phyloP scores from a whole-genome alignment of 23 tunicate species.

The Trididemnum miniatum region DNA sequence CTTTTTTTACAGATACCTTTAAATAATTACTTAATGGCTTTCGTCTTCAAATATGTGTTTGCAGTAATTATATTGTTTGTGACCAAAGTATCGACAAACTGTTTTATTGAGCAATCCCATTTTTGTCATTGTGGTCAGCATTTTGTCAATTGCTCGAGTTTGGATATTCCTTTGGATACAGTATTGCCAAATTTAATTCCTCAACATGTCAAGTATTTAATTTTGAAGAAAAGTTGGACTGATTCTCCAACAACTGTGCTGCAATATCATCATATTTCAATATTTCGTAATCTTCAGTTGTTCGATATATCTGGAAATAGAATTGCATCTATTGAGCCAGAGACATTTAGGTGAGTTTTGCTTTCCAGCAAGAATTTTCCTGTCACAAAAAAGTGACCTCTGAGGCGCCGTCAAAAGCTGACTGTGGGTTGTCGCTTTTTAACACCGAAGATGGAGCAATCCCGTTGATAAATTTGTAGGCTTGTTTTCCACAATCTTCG shows the following conservation, averaged over 20 bases:
- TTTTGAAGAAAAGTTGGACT: slow-evolving; percentile 11
- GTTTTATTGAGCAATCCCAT: not conserved
- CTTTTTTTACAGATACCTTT: no score
- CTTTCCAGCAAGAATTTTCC: no score
- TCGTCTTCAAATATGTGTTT: no score
- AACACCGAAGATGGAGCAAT: no score
- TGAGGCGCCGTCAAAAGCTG: no score
- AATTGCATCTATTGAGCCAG: not conserved
- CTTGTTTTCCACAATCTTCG: no score
- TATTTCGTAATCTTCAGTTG: not conserved
- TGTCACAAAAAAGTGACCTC: no score
- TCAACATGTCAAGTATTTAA: not conserved
- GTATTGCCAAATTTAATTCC: slow-evolving; percentile 10
- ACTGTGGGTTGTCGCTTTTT: no score
- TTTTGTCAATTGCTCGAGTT: slow-evolving; percentile 14
- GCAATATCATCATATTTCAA: not conserved
- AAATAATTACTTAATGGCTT: no score
- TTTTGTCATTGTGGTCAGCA: not conserved
- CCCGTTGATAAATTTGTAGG: no score
- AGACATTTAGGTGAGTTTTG: slow-evolving; percentile 13
- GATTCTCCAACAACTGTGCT: not conserved
- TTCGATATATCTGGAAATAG: not conserved
- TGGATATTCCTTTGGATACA: not conserved
- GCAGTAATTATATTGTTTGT: not conserved
- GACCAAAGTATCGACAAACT: not conserved